Evolutionary conservation across 2,113 vertebrate genomes (phyloP).

Genomic region (Cyphomyrus discorhynchus): DNA sequence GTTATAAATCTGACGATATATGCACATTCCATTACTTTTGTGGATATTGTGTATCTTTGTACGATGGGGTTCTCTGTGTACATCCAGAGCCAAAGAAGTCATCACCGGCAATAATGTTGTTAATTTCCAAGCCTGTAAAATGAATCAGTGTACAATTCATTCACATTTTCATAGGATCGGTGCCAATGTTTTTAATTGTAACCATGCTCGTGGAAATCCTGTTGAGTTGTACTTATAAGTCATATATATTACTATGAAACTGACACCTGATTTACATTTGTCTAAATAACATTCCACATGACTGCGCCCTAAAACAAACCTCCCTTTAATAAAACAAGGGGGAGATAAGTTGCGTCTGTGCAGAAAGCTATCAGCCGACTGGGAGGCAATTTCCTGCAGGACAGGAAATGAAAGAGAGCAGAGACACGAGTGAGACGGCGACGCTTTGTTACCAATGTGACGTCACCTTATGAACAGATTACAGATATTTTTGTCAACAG

Average conservation of each 20-base stretch:
- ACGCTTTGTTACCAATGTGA: constrained; percentile 46
- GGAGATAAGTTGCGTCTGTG: constrained; percentile 44
- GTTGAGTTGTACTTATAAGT: not conserved
- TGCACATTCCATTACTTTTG: not conserved
- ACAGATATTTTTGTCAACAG: constrained; percentile 43
- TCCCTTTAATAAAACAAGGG: constrained; percentile 18
- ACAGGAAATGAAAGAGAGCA: constrained; percentile 88
- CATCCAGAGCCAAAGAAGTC: not conserved
- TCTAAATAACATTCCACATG: not conserved
- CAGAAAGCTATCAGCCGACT: constrained; percentile 53
- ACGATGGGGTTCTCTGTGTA: not conserved
- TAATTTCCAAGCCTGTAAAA: not conserved
- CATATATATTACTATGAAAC: not conserved
- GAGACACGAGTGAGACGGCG: constrained; percentile 34
- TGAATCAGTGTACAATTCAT: not conserved
- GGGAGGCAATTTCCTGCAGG: constrained; percentile 78
- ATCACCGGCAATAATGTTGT: not conserved
- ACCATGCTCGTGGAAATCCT: not conserved
- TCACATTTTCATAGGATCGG: not conserved
- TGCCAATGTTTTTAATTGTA: not conserved
- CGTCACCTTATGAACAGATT: constrained; percentile 55
- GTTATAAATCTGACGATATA: not conserved
- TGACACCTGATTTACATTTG: not conserved
- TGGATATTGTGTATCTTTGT: not conserved
- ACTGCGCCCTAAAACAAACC: not conserved